Conservation (phyloP, 2,888 invertebrate species). For the Aproaerema taeniolella region DNA sequence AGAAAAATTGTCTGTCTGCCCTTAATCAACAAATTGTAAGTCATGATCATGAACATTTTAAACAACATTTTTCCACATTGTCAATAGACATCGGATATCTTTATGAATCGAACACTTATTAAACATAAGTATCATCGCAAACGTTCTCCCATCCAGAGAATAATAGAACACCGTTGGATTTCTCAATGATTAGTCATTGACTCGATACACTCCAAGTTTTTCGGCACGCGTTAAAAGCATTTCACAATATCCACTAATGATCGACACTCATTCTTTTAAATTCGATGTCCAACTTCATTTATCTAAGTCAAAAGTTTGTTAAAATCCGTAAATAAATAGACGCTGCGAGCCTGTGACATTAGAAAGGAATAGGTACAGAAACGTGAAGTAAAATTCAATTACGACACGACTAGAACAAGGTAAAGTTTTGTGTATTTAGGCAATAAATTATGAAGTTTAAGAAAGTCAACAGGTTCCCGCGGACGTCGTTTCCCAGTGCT, state of each 20-base stretch:
- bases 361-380: constrained; percentile 11
- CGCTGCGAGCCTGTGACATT: constrained; percentile 1
- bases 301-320: constrained; percentile 3
- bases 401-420: constrained; percentile 30
- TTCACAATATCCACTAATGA: constrained; percentile 14
- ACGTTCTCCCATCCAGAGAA: constrained; percentile 7
- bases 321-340: constrained; percentile 8
- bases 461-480: constrained; percentile 49
- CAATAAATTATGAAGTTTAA: constrained; percentile 48
- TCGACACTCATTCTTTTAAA: constrained; percentile 5
- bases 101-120: neutral
- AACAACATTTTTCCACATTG: too few species aligned
- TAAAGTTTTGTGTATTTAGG: constrained; percentile 30
- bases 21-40: too few species aligned
- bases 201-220: constrained; percentile 10
- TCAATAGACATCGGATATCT: neutral
- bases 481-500: constrained; percentile 43
- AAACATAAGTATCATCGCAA: constrained; percentile 2
- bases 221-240: constrained; percentile 13
- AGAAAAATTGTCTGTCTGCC: too few species aligned
- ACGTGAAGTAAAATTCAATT: constrained; percentile 32
- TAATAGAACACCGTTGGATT: constrained; percentile 14
- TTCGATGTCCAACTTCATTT: constrained; percentile 5
- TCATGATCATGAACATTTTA: too few species aligned
- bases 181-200: constrained; percentile 14